Base-by-base conservation (phyloP, 1,140 invertebrate genomes). In the Procambarus virginalis region DNA sequence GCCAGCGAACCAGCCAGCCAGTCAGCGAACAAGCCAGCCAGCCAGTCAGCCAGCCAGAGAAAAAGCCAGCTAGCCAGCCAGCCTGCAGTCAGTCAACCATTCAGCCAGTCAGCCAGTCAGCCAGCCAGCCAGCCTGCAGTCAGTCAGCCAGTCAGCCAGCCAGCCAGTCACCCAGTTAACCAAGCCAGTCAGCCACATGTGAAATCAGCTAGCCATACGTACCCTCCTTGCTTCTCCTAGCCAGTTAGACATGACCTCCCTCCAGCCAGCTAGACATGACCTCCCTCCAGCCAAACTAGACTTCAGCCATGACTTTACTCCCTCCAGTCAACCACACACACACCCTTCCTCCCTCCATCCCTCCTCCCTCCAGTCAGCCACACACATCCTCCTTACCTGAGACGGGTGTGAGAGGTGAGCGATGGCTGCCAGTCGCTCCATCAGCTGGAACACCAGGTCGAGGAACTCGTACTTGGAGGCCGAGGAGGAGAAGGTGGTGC, bases 391-490 rank as follows among this genome's bases (percentile, higher is more conserved):
- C 14, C 93, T 78, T 94, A 96, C 94, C 95, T 95, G 58, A 95
- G 94, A n/a, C 0, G 96, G 95, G 92, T 96, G 95, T n/a, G 95
- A 95, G 8, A 96, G 93, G 92, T 96, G 95, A 0, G 96, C 95
- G 48, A 96, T 96, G 68, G 95, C 94, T 46, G 94, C 94, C 45
- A 96, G 93, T 76, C 96, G 94, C 68, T 96, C 96, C 90, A 96
- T 94, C 93, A 96, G 95, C 14, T 95, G 95, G 90, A 96, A 96
- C 17, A 95, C 96, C 78, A 96, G 93, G 91, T 96, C 96, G 10
- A 96, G 94, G 93, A 96, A 96, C 92, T 96, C 96, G 93, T 96
- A 96, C 92, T 96, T 96, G 85, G 95, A 96, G 3, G 96, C 96
- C 3, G 95, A 94, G 84, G 95, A 95, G 2, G 95, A 95, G 93